phyloP scores from a whole-genome alignment of 1,140 invertebrate species.

The Pseudobourletiella spinata region DNA sequence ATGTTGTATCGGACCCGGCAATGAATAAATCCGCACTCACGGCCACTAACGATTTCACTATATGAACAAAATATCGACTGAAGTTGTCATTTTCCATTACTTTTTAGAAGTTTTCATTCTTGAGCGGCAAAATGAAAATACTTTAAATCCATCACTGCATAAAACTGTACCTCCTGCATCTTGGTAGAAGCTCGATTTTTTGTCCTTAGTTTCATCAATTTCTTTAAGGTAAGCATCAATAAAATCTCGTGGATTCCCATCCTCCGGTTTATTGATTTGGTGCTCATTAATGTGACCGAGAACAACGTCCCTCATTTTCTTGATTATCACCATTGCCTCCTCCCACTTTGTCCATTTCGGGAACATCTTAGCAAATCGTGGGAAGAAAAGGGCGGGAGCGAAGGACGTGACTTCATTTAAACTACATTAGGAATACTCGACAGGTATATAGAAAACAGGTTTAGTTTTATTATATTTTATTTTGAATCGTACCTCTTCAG shows the following conservation, averaged over 20 bases:
- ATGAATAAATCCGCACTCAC: no score
- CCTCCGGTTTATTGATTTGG: background rate
- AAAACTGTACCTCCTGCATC: conserved; percentile 6
- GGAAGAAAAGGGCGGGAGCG: background rate
- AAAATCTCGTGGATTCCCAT: conserved; percentile 6
- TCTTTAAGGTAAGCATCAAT: conserved; percentile 10
- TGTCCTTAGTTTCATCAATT: conserved; percentile 1
- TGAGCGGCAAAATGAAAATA: no score
- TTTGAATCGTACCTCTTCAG: background rate
- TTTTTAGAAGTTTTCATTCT: no score
- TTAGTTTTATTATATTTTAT: background rate
- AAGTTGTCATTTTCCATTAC: no score
- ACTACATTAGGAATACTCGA: background rate
- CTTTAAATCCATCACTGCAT: no score
- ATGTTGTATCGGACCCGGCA: no score
- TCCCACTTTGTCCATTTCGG: background rate
- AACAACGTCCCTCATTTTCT: background rate
- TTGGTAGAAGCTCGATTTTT: conserved; percentile 15
- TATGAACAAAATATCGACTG: no score
- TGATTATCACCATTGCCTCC: background rate
- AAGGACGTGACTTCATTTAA: background rate
- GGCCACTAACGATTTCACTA: no score
- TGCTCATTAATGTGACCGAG: conserved; percentile 6
- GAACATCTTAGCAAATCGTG: conserved; percentile 8
- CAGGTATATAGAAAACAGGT: background rate